phyloP scores from a whole-genome alignment of 2,797 vertebrate species.

The Danio kyathit region DNA sequence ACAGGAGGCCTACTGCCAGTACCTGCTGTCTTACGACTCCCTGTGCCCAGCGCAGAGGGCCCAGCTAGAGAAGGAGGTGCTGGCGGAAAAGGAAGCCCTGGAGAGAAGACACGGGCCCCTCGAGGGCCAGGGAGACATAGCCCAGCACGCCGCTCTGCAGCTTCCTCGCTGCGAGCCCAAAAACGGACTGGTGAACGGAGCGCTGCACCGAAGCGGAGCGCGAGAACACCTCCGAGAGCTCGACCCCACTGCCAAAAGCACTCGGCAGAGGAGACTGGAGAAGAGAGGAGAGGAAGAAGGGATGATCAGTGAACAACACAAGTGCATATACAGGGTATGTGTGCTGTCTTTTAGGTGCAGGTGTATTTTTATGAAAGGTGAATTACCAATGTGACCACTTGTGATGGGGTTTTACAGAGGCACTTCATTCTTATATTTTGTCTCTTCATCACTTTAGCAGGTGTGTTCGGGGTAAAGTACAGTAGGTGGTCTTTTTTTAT shows the following conservation, averaged over 20 bases:
- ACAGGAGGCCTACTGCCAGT: conserved; percentile 99
- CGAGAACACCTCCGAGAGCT: conserved; percentile 87
- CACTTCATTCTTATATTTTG: too few relatives aligned
- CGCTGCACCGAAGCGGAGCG: conserved; percentile 83
- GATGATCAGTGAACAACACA: conserved; percentile 93
- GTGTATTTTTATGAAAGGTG: neutral
- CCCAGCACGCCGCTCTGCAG: conserved; percentile 83
- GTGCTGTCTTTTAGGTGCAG: neutral
- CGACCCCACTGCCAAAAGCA: conserved; percentile 85
- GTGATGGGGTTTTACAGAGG: too few relatives aligned
- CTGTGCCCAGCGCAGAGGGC: conserved; percentile 90
- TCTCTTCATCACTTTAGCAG: too few relatives aligned
- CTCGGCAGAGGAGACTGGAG: conserved; percentile 95
- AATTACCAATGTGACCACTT: too few relatives aligned
- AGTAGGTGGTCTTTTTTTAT: too few relatives aligned
- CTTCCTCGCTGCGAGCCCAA: conserved; percentile 99
- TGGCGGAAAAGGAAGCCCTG: conserved; percentile 92
- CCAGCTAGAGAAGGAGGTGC: conserved; percentile 91
- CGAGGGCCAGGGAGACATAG: conserved; percentile 90
- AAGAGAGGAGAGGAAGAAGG: conserved; percentile 88
- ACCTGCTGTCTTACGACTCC: conserved; percentile 97
- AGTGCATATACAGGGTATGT: conserved; percentile 96
- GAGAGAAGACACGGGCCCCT: conserved; percentile 93
- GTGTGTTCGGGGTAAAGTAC: too few relatives aligned
- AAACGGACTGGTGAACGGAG: conserved; percentile 84